Evolutionary conservation across 2,113 vertebrate genomes (phyloP).

Genomic region (Enhydra lutris): DNA sequence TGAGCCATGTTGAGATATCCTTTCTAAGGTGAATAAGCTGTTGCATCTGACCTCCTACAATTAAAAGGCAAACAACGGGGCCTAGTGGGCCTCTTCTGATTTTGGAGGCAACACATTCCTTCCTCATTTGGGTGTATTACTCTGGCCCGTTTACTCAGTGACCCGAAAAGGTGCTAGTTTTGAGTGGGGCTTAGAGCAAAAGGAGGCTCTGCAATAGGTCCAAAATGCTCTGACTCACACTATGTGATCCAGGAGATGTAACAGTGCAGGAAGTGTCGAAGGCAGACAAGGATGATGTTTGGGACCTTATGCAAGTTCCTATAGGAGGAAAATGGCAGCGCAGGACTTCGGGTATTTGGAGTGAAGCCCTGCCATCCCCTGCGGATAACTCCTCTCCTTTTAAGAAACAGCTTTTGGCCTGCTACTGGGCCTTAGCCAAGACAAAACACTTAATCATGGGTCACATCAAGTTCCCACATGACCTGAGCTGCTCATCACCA

Average conservation of each 20-base stretch:
- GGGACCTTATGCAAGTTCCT: neutral
- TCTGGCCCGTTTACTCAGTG: neutral
- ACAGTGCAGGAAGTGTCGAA: neutral
- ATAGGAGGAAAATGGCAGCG: neutral
- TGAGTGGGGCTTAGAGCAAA: neutral
- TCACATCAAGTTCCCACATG: neutral
- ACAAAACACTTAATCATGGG: neutral
- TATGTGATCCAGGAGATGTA: neutral
- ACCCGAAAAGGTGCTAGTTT: neutral
- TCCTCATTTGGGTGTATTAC: neutral
- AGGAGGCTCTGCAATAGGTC: neutral
- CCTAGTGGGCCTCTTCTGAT: neutral
- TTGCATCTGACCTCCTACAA: neutral
- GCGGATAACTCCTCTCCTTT: neutral
- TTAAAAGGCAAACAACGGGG: neutral
- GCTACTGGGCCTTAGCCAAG: neutral
- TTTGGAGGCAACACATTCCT: neutral
- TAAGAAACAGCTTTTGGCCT: neutral
- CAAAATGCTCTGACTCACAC: neutral
- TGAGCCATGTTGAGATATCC: neutral
- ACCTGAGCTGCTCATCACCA: neutral
- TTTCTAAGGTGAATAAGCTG: neutral
- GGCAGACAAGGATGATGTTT: neutral
- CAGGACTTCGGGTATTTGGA: neutral
- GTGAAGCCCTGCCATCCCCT: neutral